These are phyloP conservation scores for Drosophila rhopaloa DNA, from an alignment of 1,140 invertebrate genomes.

Conservation along the genomic window DNA sequence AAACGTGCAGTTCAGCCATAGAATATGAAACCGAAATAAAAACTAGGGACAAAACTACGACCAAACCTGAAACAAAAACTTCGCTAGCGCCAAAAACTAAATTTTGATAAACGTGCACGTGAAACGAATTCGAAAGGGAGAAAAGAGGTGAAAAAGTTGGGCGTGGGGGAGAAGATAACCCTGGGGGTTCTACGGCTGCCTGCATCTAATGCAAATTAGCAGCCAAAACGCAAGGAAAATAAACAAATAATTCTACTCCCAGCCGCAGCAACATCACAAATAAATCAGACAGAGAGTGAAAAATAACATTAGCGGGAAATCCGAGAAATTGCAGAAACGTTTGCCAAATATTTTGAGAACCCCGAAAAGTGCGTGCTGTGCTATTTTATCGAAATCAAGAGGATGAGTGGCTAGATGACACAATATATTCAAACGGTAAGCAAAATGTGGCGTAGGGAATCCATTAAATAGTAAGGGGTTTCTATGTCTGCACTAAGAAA, in stretches of 20 bases:
- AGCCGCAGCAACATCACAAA: conserved; percentile 42
- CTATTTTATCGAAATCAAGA: conserved; percentile 32
- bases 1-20: conserved; percentile 72
- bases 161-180: conserved; percentile 9
- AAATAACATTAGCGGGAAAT: conserved; percentile 66
- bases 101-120: conserved; percentile 21
- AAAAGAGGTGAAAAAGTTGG: background rate
- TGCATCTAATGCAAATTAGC: conserved; percentile 67
- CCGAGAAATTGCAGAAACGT: conserved; percentile 44
- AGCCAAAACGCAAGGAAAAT: conserved; percentile 58
- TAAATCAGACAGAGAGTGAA: conserved; percentile 66
- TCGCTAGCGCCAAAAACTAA: conserved; percentile 12
- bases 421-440: conserved; percentile 59
- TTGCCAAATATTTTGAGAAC: conserved; percentile 78
- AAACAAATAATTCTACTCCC: conserved; percentile 66
- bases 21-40: conserved; percentile 2
- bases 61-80: conserved; percentile 13
- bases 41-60: conserved; percentile 9
- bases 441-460: conserved; percentile 11
- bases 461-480: background rate
- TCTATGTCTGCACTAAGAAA: background rate
- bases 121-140: conserved; percentile 1
- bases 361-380: conserved; percentile 66
- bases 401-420: conserved; percentile 38
- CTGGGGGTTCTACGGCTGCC: conserved; percentile 21